phyloP scores from a whole-genome alignment of 2,797 vertebrate species.

The Eupleurogrammus muticus region DNA sequence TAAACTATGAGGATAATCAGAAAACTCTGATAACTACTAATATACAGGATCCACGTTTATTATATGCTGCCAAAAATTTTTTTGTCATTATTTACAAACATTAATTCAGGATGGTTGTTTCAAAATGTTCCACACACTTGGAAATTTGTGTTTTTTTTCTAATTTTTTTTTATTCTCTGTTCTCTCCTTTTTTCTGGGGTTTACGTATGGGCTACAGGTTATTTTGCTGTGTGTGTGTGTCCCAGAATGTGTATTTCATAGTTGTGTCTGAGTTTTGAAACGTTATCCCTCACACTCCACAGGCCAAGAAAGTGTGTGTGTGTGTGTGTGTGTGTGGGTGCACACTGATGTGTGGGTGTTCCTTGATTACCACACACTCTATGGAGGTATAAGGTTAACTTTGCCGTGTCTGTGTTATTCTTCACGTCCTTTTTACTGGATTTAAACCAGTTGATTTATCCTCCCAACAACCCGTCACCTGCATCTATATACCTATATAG shows the following conservation, averaged over 20 bases:
- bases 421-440: slow-evolving; percentile 5
- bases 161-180: slow-evolving; percentile 3
- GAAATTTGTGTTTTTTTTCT: slow-evolving; percentile 14
- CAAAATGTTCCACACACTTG: slow-evolving; percentile 56
- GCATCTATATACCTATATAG: too few species aligned
- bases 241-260: slow-evolving; percentile 46
- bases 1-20: slow-evolving; percentile 40
- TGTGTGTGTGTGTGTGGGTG: slow-evolving; percentile 26
- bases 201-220: too few species aligned
- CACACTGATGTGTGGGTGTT: slow-evolving; percentile 41
- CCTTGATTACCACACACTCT: slow-evolving; percentile 59
- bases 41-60: slow-evolving; percentile 30
- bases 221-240: slow-evolving; percentile 16
- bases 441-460: slow-evolving; percentile 18
- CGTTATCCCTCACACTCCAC: slow-evolving; percentile 51
- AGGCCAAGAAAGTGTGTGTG: slow-evolving; percentile 1
- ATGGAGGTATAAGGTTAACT: slow-evolving; percentile 62
- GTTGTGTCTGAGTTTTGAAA: slow-evolving; percentile 71
- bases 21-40: slow-evolving; percentile 41
- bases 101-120: slow-evolving; percentile 55
- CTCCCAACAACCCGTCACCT: slow-evolving; percentile 6
- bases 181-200: neutral
- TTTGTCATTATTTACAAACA: slow-evolving; percentile 45
- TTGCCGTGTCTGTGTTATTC: slow-evolving; percentile 28
- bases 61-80: slow-evolving; percentile 55